Evolutionary conservation across 2,797 vertebrate species (phyloP), one percentile per base, ranked within the genome.

Genomic region (Clarias platycephalus): DNA sequence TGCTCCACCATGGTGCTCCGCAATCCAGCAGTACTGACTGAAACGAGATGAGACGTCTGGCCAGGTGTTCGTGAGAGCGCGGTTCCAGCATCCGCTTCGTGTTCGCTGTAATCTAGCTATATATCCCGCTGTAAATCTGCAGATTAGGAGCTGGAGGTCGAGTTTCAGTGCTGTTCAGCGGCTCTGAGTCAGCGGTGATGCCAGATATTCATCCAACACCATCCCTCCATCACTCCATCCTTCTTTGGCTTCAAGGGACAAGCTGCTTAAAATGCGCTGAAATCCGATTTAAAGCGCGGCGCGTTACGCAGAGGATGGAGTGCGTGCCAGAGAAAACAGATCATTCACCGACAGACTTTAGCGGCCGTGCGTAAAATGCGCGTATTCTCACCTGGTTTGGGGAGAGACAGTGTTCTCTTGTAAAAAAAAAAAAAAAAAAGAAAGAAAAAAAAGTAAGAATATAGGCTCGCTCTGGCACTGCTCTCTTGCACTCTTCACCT

Each of bases 131-230:
- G 89, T 89, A 88, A 92, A 90, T 91, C 91, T 91, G 85, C 89
- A 92, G 93, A 94, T 91, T 86, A 90, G 80, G 84, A 80, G 55
- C 82, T 64, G 62, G 83, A 89, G 90, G 92, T 93, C 91, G 89
- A 85, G 87, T 95, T 94, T 94, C 94, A 93, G 80, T 86, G 86
- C 75, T 88, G 76, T 87, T 84, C 86, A 90, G 90, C 88, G 86
- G 85, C 83, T 85, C 84, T 85, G 75, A 84, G 85, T 72, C 83
- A 74, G 57, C 83, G 6, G 79, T 66, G 40, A 80, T 91, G 92
- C 91, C 92, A 93, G 88, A 83, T 89, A 91, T 91, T 92, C 88
- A 92, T 79, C 60, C 82, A 90, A 66, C 79, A 88, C 68, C 62
- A 85, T 78, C 24, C 64, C 63, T 68, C 62, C 72, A 49, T 60